phyloP scores from a whole-genome alignment of 53 echinoderm and acorn worm species.

The Arbacia lixula region DNA sequence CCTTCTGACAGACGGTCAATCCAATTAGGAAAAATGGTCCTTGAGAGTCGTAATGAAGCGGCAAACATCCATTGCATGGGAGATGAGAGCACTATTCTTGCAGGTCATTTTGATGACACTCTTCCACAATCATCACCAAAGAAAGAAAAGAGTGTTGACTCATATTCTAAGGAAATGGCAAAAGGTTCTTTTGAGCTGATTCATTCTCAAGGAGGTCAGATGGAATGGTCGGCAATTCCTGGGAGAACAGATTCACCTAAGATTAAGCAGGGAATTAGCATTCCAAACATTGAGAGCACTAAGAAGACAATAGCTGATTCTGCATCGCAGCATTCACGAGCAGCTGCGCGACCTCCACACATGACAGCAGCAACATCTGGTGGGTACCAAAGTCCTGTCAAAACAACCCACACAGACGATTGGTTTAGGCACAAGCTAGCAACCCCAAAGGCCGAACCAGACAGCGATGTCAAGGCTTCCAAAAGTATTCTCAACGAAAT shows the following conservation, averaged over 20 bases:
- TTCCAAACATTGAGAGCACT: background rate
- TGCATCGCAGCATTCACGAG: no score
- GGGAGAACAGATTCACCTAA: background rate
- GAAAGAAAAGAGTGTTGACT: background rate
- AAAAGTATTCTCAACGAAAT: conserved; percentile 16
- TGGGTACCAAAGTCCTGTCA: no score
- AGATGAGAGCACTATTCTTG: conserved; percentile 25
- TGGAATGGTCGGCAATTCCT: background rate
- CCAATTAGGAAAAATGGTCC: no score
- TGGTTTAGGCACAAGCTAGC: no score
- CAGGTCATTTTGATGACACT: conserved; percentile 38
- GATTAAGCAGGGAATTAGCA: background rate
- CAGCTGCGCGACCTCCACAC: no score
- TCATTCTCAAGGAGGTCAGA: conserved; percentile 1
- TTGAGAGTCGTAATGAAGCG: no score
- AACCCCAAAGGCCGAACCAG: background rate
- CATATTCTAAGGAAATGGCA: background rate
- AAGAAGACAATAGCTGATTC: no score
- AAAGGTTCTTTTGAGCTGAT: conserved; percentile 10
- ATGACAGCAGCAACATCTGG: no score
- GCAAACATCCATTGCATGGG: no score
- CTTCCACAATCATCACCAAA: background rate
- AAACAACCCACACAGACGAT: no score
- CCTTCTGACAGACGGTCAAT: background rate
- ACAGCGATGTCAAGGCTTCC: background rate